Percentiles rank a stretch among this genome's conserved stretches.
Conservation (phyloP, 2,888 invertebrate species). For the Lepidochrysops patricia region DNA sequence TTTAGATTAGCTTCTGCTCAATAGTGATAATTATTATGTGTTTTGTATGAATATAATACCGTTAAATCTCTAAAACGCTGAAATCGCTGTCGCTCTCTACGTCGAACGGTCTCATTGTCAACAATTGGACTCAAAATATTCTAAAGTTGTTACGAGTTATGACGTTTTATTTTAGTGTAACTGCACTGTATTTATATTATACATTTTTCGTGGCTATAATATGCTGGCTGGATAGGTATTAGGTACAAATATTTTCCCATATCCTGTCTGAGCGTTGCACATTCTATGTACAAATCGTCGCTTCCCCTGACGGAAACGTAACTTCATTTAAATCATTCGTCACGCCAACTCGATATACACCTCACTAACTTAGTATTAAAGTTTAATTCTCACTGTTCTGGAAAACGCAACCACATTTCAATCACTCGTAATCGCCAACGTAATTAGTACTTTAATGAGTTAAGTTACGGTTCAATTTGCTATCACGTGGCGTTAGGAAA, state of each 20-base stretch:
- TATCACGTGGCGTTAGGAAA: conserved; percentile 44
- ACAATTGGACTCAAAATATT: too few relatives aligned
- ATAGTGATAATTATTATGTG: too few relatives aligned
- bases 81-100: too few relatives aligned
- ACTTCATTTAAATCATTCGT: conserved; percentile 45
- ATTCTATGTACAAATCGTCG: conserved; percentile 24
- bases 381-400: conserved; percentile 33
- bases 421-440: conserved; percentile 32
- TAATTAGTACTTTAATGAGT: conserved; percentile 30
- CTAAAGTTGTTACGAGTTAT: too few relatives aligned
- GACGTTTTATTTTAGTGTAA: neutral
- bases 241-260: neutral
- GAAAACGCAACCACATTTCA: conserved; percentile 36
- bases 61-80: too few relatives aligned
- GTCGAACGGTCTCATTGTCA: too few relatives aligned
- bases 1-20: too few relatives aligned
- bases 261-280: neutral
- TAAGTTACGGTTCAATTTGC: conserved; percentile 27
- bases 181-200: neutral
- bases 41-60: too few relatives aligned
- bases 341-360: conserved; percentile 28
- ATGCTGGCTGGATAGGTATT: too few relatives aligned
- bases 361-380: conserved; percentile 24
- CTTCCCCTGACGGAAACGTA: conserved; percentile 12
- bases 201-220: neutral